These are phyloP conservation scores for Grallaria varia DNA, from an alignment of 2,113 vertebrate genomes.

Conservation along the genomic window DNA sequence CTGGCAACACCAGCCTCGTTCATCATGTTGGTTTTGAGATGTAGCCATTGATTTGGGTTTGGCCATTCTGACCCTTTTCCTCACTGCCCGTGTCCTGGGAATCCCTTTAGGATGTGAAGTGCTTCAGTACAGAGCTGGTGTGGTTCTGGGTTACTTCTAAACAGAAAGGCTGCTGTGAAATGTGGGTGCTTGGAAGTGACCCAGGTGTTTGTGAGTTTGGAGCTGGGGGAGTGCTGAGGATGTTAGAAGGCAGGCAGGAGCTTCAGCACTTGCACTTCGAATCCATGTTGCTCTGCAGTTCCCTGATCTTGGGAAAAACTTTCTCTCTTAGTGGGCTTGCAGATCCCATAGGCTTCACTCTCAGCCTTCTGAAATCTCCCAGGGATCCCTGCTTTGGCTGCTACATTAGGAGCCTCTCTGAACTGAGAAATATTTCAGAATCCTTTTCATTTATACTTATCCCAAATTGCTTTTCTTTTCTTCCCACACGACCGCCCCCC, in stretches of 20 bases:
- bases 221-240: neutral
- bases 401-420: neutral
- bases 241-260: neutral
- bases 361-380: neutral
- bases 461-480: neutral
- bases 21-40: neutral
- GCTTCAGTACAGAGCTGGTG: neutral
- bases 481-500: too few relatives aligned
- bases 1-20: neutral
- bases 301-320: neutral
- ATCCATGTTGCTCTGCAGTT: neutral
- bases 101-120: neutral
- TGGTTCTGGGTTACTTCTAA: neutral
- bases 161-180: neutral
- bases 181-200: neutral
- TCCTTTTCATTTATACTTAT: neutral
- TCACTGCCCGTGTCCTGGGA: neutral
- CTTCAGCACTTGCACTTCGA: neutral
- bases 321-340: neutral
- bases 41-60: neutral
- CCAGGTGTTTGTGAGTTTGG: neutral
- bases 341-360: neutral
- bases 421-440: neutral
- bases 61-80: neutral
- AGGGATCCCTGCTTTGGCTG: neutral